phyloP scores from a whole-genome alignment of 2,888 invertebrate genomes.

The Nephrotoma appendiculata region DNA sequence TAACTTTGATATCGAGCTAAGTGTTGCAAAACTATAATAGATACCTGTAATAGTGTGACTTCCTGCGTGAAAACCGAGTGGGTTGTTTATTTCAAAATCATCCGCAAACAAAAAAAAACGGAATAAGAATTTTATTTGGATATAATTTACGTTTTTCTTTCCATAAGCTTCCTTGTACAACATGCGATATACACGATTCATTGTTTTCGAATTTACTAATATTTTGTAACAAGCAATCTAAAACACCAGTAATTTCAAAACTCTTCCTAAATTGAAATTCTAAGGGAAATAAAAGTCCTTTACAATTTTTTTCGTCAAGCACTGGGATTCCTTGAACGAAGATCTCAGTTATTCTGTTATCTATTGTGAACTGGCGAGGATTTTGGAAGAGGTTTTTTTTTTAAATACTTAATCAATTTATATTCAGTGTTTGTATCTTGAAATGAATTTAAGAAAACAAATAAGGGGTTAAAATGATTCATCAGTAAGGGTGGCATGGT shows the following conservation, averaged over 20 bases:
- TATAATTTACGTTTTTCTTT: slow-evolving; percentile 13
- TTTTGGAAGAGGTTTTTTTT: background rate
- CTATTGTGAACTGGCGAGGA: background rate
- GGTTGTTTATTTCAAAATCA: too few relatives aligned
- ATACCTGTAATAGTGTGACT: too few relatives aligned
- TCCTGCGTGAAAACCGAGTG: too few relatives aligned
- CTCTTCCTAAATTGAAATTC: slow-evolving; percentile 8
- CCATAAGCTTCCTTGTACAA: slow-evolving; percentile 16
- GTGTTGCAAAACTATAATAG: too few relatives aligned
- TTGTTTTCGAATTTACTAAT: background rate
- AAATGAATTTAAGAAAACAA: background rate
- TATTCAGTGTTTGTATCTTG: background rate
- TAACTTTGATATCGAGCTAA: too few relatives aligned
- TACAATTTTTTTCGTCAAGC: too few relatives aligned
- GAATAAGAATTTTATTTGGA: background rate
- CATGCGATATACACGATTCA: slow-evolving; percentile 11
- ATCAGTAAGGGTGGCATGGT: too few relatives aligned
- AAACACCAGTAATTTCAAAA: slow-evolving; percentile 9
- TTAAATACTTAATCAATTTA: background rate
- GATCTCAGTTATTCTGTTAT: too few relatives aligned
- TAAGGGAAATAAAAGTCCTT: too few relatives aligned
- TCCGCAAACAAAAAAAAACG: too few relatives aligned
- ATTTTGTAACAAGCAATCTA: slow-evolving; percentile 7
- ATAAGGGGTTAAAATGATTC: background rate
- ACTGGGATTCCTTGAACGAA: too few relatives aligned